Conservation (phyloP, 2,888 invertebrate genomes). For the Acanthococcus lagerstroemiae region DNA sequence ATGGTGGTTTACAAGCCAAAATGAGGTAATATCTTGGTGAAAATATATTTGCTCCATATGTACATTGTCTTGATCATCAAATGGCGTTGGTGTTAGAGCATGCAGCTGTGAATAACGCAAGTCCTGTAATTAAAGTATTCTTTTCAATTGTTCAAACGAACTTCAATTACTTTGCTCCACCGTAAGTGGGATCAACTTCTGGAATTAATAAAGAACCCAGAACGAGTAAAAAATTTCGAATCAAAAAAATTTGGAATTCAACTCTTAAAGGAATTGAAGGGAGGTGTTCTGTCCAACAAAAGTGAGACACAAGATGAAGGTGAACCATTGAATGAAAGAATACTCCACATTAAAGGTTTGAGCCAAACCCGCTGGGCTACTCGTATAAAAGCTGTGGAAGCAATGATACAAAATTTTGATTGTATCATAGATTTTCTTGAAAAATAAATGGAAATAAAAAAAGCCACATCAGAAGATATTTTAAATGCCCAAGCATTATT, state of each 20-base stretch:
- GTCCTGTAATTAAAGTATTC: conserved; percentile 10
- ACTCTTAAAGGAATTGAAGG: conserved; percentile 9
- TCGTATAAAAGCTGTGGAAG: conserved; percentile 9
- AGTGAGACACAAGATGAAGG: background rate
- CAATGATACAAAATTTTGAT: too few species aligned
- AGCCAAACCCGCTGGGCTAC: conserved; percentile 4
- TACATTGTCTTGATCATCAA: conserved; percentile 7
- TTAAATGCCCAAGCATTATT: background rate
- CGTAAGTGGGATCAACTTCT: conserved; percentile 2
- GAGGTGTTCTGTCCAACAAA: conserved; percentile 6
- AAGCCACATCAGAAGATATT: background rate
- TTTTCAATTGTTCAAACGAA: conserved; percentile 6
- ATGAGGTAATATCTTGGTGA: conserved; percentile 7
- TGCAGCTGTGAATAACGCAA: background rate
- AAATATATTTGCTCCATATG: background rate
- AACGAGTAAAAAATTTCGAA: background rate
- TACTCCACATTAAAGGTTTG: conserved; percentile 20
- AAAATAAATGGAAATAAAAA: background rate
- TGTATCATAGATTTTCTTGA: conserved; percentile 4
- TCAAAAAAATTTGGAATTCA: conserved; percentile 12
- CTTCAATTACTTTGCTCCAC: conserved; percentile 19
- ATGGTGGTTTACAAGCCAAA: conserved; percentile 15
- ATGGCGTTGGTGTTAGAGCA: conserved; percentile 4
- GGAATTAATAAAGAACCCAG: background rate
- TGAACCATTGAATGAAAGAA: background rate